A percentile compares a stretch with the other conserved stretches of the same genome.
Evolutionary conservation across 1,140 invertebrate genomes (phyloP).

Genomic region (Heterodera carotae): DNA sequence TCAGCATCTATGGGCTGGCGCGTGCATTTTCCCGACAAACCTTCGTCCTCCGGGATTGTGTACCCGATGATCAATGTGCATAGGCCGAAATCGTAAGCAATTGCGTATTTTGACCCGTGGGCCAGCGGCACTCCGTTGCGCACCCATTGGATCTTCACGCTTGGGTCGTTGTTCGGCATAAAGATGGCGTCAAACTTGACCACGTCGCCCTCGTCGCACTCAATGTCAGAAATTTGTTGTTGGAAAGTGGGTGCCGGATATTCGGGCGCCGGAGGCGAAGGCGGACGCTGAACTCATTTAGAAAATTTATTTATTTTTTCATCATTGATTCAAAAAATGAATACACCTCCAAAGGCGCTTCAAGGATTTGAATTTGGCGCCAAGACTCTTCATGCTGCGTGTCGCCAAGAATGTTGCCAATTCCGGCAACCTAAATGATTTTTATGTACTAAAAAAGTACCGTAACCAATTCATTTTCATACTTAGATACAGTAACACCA

Average conservation of each 20-base stretch:
- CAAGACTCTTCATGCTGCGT: constrained; percentile 63
- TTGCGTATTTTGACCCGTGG: constrained; percentile 62
- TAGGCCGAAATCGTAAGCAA: constrained; percentile 81
- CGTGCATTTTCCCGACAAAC: too few species aligned
- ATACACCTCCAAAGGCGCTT: constrained; percentile 56
- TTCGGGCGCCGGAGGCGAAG: constrained; percentile 54
- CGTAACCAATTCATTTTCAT: neutral
- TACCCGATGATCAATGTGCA: constrained; percentile 90
- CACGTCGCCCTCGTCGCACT: constrained; percentile 61
- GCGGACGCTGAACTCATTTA: neutral
- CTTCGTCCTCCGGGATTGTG: constrained; percentile 85
- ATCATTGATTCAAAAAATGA: neutral
- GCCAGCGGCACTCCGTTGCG: constrained; percentile 81
- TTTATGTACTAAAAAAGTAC: neutral
- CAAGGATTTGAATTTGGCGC: constrained; percentile 59
- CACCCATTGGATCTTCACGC: constrained; percentile 95
- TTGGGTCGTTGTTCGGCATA: constrained; percentile 84
- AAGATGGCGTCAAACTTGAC: constrained; percentile 55
- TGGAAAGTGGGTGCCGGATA: constrained; percentile 57
- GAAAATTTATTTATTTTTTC: neutral
- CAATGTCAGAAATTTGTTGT: constrained; percentile 58
- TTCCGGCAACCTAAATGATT: constrained; percentile 71
- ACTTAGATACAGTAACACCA: neutral
- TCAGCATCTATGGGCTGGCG: too few species aligned
- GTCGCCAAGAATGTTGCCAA: constrained; percentile 61